These are phyloP conservation scores for Atherinosoma microstoma DNA, from an alignment of 2,797 vertebrate genomes.

Conservation along the genomic window DNA sequence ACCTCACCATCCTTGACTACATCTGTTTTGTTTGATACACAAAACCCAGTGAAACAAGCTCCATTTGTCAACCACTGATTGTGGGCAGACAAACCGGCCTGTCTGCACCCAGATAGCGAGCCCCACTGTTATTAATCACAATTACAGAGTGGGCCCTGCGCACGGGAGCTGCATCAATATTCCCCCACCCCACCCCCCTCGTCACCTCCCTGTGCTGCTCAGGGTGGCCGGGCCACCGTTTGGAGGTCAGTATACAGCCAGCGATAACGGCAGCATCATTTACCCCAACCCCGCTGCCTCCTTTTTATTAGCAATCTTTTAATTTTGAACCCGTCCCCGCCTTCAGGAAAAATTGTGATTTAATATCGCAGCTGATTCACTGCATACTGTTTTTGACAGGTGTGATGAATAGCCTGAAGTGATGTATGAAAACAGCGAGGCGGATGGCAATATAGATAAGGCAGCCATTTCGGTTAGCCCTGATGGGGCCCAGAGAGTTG, in stretches of 20 bases:
- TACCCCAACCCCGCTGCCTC: constrained; percentile 71
- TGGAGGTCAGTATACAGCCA: constrained; percentile 80
- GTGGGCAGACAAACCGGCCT: constrained; percentile 96
- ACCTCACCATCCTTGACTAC: constrained; percentile 93
- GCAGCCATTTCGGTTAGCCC: constrained; percentile 77
- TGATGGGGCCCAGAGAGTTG: constrained; percentile 74
- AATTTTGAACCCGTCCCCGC: constrained; percentile 80
- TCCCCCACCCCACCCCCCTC: constrained; percentile 68
- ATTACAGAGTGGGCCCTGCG: constrained; percentile 92
- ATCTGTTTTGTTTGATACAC: constrained; percentile 98
- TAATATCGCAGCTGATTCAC: constrained; percentile 86
- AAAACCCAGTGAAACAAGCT: constrained; percentile 92
- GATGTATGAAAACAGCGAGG: constrained; percentile 86
- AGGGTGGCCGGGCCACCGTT: constrained; percentile 80
- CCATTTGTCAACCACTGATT: constrained; percentile 98
- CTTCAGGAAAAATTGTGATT: constrained; percentile 83
- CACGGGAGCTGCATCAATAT: constrained; percentile 88
- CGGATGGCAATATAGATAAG: constrained; percentile 88
- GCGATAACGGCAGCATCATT: constrained; percentile 78
- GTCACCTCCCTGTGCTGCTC: constrained; percentile 67
- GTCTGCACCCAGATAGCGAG: constrained; percentile 94
- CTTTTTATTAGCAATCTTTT: constrained; percentile 87
- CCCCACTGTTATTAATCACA: constrained; percentile 98
- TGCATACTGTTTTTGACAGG: constrained; percentile 84
- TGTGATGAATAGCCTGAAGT: constrained; percentile 86